These are phyloP conservation scores for Meteorus cinctellus DNA, from an alignment of 2,888 invertebrate species.

Conservation along the genomic window DNA sequence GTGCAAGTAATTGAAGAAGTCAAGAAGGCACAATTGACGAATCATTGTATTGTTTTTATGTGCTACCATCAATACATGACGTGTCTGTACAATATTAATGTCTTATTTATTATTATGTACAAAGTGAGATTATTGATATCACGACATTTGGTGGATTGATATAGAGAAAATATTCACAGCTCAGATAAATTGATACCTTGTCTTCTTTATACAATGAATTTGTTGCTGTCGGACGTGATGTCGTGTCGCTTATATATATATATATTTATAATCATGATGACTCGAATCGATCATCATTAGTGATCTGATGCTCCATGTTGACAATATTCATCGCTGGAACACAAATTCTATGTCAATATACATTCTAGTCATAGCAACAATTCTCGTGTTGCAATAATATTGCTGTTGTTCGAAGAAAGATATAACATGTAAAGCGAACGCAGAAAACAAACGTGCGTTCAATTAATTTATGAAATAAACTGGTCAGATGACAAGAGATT, in stretches of 20 bases:
- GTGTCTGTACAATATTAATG: conserved; percentile 45
- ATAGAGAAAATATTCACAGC: not conserved
- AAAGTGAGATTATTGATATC: conserved; percentile 1
- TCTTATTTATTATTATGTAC: not conserved
- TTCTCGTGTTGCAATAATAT: not conserved
- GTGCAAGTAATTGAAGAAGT: conserved; percentile 56
- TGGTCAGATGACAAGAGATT: not conserved
- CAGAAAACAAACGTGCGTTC: not conserved
- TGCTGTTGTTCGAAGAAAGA: not conserved
- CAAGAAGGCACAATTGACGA: conserved; percentile 35
- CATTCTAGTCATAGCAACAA: conserved; percentile 29
- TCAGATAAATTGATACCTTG: conserved; percentile 5
- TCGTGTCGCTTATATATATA: not conserved
- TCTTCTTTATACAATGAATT: not conserved
- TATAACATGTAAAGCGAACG: not conserved
- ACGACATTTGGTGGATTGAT: no score
- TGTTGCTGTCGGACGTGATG: not conserved
- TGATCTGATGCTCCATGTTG: not conserved
- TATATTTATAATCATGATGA: conserved; percentile 11
- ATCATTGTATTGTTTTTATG: conserved; percentile 36
- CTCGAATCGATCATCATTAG: conserved; percentile 4
- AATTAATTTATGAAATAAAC: not conserved
- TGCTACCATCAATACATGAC: conserved; percentile 48
- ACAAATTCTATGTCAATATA: conserved; percentile 17
- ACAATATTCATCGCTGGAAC: not conserved